Evolutionary conservation across 2,888 invertebrate genomes (phyloP).

Genomic region (Harpagoxenus sublaevis): DNA sequence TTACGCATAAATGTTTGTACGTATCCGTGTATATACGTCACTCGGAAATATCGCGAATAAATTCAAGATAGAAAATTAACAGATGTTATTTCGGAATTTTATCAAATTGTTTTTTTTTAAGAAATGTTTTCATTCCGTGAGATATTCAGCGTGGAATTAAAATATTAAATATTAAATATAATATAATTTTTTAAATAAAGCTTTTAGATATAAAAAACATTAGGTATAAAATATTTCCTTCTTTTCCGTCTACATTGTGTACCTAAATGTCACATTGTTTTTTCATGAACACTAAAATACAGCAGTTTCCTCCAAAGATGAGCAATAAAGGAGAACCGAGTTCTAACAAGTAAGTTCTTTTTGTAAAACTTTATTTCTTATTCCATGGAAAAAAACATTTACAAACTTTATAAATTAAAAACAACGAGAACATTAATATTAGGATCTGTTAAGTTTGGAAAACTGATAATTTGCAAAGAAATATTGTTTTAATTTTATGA

Average conservation of each 20-base stretch:
- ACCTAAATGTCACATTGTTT: neutral
- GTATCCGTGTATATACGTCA: too few relatives aligned
- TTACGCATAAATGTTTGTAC: slow-evolving; percentile 27
- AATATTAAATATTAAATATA: neutral
- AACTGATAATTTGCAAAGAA: neutral
- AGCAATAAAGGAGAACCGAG: neutral
- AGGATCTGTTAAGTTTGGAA: neutral
- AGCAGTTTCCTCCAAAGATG: neutral
- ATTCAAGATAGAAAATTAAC: neutral
- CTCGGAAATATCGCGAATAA: neutral
- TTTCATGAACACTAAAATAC: neutral
- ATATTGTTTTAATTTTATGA: neutral
- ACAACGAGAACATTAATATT: neutral
- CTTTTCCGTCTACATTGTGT: neutral
- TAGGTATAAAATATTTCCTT: neutral
- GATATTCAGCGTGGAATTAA: neutral
- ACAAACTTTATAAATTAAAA: neutral
- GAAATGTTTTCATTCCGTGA: neutral
- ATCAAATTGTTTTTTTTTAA: slow-evolving; percentile 3
- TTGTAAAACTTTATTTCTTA: neutral
- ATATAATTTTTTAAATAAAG: neutral
- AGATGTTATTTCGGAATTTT: too few relatives aligned
- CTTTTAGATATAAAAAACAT: neutral
- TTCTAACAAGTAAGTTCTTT: neutral
- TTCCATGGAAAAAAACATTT: neutral